These are phyloP conservation scores for Sinosuthora webbiana DNA, from an alignment of 2,113 vertebrate genomes.

Conservation along the genomic window DNA sequence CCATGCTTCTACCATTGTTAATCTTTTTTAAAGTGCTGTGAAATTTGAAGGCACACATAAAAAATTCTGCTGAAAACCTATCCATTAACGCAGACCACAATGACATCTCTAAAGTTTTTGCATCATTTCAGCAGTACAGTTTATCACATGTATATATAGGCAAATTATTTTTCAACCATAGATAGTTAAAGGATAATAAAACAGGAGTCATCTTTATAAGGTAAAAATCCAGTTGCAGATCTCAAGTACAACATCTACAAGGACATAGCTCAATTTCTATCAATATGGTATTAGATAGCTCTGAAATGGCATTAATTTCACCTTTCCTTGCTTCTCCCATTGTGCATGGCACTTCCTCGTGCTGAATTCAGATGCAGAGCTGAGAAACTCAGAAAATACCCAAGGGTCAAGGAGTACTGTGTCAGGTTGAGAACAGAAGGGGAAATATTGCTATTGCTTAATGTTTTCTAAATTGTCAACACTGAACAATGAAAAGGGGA, in stretches of 20 bases:
- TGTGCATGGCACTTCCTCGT: not conserved
- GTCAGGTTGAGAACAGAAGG: slow-evolving; percentile 35
- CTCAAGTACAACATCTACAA: slow-evolving; percentile 8
- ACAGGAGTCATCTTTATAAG: slow-evolving; percentile 52
- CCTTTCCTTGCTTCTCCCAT: not conserved
- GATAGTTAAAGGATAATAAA: slow-evolving; percentile 49
- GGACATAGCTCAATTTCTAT: slow-evolving; percentile 23
- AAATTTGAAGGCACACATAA: slow-evolving; percentile 9
- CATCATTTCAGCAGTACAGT: slow-evolving; percentile 29
- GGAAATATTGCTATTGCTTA: slow-evolving; percentile 9
- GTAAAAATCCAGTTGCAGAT: slow-evolving; percentile 47
- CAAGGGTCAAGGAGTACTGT: slow-evolving; percentile 1
- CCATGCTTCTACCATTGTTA: slow-evolving; percentile 40
- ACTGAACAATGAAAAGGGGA: not conserved
- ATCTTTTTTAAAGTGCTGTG: slow-evolving; percentile 44
- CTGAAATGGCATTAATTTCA: slow-evolving; percentile 59
- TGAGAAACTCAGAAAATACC: slow-evolving; percentile 29
- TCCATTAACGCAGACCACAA: slow-evolving; percentile 8
- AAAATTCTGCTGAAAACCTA: slow-evolving; percentile 5
- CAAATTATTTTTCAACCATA: slow-evolving; percentile 45
- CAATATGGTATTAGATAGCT: slow-evolving; percentile 3
- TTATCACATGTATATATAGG: slow-evolving; percentile 39
- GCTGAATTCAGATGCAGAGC: slow-evolving; percentile 43
- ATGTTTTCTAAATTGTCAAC: not conserved
- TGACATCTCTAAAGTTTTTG: slow-evolving; percentile 16